Percentiles rank a stretch among this genome's conserved stretches.
These are phyloP conservation scores for Zeugodacus cucurbitae DNA, from an alignment of 1,140 invertebrate species.

Conservation along the genomic window DNA sequence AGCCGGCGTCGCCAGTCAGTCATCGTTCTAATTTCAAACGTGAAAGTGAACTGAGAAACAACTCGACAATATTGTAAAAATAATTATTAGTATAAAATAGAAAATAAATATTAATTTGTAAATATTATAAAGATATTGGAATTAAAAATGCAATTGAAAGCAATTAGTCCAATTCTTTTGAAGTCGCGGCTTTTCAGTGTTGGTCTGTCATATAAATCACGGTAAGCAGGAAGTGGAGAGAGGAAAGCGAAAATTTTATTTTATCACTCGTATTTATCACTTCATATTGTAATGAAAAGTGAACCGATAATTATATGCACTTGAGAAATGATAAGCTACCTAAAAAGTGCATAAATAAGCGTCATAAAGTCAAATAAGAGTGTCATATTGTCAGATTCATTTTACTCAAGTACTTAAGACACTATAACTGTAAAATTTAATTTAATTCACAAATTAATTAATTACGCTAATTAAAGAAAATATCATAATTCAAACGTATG, in stretches of 20 bases:
- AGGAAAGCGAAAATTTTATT: neutral
- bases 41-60: neutral
- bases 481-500: too few relatives aligned
- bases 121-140: neutral
- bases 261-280: neutral
- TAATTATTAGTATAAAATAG: neutral
- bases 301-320: too few relatives aligned
- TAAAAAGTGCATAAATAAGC: too few relatives aligned
- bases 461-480: too few relatives aligned
- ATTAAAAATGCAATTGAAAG: conserved; percentile 1
- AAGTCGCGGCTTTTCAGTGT: neutral
- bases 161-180: neutral
- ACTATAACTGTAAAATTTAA: too few relatives aligned
- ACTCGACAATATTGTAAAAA: neutral
- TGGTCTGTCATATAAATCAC: neutral
- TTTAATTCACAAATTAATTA: too few relatives aligned
- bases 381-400: too few relatives aligned
- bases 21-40: neutral
- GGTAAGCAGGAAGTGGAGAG: neutral
- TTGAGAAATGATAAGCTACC: too few relatives aligned
- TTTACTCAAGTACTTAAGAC: too few relatives aligned
- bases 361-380: too few relatives aligned
- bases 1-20: neutral
- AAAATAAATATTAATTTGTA: neutral
- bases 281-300: too few relatives aligned